Conservation (phyloP, 1,140 invertebrate genomes). For the Panagrolaimus sp. region DNA sequence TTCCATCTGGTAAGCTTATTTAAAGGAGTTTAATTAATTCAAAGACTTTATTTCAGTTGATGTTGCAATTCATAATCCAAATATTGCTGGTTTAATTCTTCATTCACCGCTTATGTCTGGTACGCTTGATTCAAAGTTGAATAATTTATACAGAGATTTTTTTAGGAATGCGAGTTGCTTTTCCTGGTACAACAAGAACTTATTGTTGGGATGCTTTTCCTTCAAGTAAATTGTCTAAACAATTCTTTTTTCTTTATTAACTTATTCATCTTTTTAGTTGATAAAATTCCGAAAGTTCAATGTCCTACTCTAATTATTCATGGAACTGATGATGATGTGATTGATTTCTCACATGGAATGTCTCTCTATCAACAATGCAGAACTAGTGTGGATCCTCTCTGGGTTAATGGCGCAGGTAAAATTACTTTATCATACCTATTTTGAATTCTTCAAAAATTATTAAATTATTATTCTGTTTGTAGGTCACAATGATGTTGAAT, state of each 20-base stretch:
- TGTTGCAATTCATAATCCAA: constrained; percentile 79
- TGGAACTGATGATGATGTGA: constrained; percentile 96
- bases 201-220: constrained; percentile 99
- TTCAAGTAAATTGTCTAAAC: too few species aligned
- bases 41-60: too few species aligned
- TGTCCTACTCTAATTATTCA: constrained; percentile 97
- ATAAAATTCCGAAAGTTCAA: constrained; percentile 96
- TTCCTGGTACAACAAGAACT: constrained; percentile 92
- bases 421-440: too few species aligned
- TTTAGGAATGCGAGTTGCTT: constrained; percentile 79
- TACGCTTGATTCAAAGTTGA: not conserved
- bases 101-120: constrained; percentile 96
- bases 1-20: too few species aligned
- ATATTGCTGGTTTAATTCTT: constrained; percentile 93
- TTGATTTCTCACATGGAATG: constrained; percentile 91
- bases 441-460: too few species aligned
- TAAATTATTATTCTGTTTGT: too few species aligned
- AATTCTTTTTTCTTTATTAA: too few species aligned
- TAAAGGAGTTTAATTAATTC: too few species aligned
- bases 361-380: constrained; percentile 96
- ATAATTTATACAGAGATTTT: not conserved
- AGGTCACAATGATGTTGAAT: constrained; percentile 98
- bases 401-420: constrained; percentile 89
- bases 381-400: constrained; percentile 85
- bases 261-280: too few species aligned